Evolutionary conservation across 2,888 invertebrate genomes (phyloP).

Genomic region (Andricus curvator): DNA sequence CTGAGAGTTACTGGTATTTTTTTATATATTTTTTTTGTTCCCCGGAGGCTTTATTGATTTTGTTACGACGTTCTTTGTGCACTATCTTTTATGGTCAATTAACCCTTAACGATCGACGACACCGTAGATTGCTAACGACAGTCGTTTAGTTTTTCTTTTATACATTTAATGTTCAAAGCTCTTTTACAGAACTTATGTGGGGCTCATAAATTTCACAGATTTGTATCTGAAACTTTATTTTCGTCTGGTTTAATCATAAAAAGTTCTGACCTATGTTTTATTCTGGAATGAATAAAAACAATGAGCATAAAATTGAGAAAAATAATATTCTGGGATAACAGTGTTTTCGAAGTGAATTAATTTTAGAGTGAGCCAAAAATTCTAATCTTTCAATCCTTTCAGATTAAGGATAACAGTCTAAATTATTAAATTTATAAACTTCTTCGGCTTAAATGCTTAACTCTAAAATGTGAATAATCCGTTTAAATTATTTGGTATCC

Average conservation of each 20-base stretch:
- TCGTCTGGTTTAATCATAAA: not conserved
- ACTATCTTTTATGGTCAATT: slow-evolving; percentile 4
- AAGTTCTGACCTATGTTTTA: too few relatives aligned
- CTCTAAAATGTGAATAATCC: too few relatives aligned
- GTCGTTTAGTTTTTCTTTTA: not conserved
- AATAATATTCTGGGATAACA: too few relatives aligned
- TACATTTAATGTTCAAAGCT: not conserved
- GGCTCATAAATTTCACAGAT: not conserved
- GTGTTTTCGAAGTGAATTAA: too few relatives aligned
- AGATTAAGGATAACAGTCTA: not conserved
- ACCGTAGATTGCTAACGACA: not conserved
- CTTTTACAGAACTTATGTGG: not conserved
- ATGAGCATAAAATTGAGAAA: too few relatives aligned
- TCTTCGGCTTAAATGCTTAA: too few relatives aligned
- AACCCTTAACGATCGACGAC: not conserved
- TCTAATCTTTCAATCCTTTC: not conserved
- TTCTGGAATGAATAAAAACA: too few relatives aligned
- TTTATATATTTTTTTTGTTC: not conserved
- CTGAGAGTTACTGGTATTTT: not conserved
- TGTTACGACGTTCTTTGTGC: not conserved
- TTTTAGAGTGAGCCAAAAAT: too few relatives aligned
- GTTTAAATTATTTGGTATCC: not conserved
- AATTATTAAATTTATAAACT: slow-evolving; percentile 6
- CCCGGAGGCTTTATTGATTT: not conserved
- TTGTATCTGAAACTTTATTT: not conserved